Conservation (phyloP, 92 coral and sea anemone genomes). For the Zoanthus solanderi region DNA sequence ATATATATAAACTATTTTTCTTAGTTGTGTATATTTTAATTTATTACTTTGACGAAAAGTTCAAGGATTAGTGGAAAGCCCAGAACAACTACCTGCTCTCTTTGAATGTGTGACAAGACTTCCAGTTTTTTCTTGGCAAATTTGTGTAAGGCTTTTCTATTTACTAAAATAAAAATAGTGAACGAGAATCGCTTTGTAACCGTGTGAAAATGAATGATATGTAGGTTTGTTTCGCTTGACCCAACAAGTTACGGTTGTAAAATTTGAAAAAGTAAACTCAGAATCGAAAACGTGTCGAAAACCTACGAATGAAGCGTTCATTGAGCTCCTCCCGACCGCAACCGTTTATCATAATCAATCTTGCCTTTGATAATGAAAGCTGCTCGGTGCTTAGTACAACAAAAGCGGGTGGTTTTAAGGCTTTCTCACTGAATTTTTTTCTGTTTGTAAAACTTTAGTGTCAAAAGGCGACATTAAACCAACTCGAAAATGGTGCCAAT, state of each 20-base stretch:
- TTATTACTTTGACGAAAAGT: neutral
- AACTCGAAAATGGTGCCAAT: conserved; percentile 27
- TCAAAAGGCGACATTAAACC: neutral
- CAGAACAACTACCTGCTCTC: conserved; percentile 43
- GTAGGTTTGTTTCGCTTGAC: neutral
- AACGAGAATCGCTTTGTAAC: neutral
- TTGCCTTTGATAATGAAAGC: conserved; percentile 43
- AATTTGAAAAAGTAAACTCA: conserved; percentile 24
- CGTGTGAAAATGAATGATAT: neutral
- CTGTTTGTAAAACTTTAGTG: neutral
- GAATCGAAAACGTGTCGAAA: conserved; percentile 38
- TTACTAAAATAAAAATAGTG: neutral
- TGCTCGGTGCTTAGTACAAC: neutral
- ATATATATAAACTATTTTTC: neutral
- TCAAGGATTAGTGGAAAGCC: conserved; percentile 33
- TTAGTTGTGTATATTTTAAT: conserved; percentile 8
- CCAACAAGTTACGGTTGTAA: neutral
- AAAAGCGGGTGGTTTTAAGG: neutral
- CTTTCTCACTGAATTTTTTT: neutral
- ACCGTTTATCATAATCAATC: conserved; percentile 26
- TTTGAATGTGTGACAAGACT: conserved; percentile 25
- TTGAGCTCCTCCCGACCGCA: conserved; percentile 46
- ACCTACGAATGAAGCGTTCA: conserved; percentile 42
- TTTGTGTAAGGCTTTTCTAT: neutral
- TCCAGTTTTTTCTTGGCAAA: neutral